These are phyloP conservation scores for Platichthys stellatus DNA, from an alignment of 2,113 vertebrate genomes.

Conservation along the genomic window DNA sequence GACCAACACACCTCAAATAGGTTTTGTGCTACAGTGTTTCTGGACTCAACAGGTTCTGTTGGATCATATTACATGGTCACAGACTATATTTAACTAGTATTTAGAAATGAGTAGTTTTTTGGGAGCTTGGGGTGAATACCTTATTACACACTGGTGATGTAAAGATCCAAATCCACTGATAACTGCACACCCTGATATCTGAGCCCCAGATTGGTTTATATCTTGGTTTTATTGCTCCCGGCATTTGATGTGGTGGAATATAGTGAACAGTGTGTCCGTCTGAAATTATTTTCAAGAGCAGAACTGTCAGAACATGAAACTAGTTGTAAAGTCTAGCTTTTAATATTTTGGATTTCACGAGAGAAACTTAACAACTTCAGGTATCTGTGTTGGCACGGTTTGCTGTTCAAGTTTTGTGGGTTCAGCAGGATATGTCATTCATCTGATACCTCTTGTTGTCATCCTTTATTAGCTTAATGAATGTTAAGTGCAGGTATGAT, in stretches of 20 bases:
- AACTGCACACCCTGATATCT: background rate
- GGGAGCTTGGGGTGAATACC: background rate
- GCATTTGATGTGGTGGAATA: no score
- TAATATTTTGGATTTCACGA: no score
- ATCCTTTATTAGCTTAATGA: background rate
- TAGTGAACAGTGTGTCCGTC: no score
- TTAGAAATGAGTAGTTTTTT: background rate
- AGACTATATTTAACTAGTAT: background rate
- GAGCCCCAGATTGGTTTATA: background rate
- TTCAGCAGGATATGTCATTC: background rate
- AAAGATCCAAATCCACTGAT: background rate
- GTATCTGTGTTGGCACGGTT: no score
- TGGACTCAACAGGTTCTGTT: background rate
- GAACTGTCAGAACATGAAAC: no score
- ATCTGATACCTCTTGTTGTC: no score
- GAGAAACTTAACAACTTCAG: no score
- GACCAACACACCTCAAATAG: constrained; percentile 1
- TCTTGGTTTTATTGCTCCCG: background rate
- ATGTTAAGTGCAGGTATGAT: background rate
- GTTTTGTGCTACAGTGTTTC: background rate
- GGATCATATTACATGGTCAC: background rate
- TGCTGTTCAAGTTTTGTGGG: background rate
- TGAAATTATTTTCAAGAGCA: no score
- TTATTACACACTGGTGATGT: background rate
- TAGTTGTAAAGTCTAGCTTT: no score